Base-by-base conservation (phyloP, 92 coral and sea anemone genomes). In the Pocillopora meandrina region DNA sequence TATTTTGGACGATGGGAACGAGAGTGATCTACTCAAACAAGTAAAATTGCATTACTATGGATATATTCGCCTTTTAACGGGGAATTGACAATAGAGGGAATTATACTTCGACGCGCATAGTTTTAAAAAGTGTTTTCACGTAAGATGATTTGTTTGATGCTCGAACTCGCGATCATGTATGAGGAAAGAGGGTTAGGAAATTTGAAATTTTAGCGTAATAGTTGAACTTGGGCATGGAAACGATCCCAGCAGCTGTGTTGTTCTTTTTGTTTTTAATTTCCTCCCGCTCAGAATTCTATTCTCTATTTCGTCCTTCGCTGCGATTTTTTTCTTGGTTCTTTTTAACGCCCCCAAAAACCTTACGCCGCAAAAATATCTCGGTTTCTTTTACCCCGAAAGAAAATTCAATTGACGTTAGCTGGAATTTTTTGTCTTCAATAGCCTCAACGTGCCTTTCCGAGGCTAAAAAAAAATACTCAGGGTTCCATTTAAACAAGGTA, bases 251-350 rank as follows among this genome's bases (percentile, higher is more conserved):
- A 93, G 97, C 95, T 93, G 97, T 93, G 87, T 94, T 89, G 84
- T 90, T 71, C 71, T 94, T 92, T 85, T 83, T 88, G 79, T 87
- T 92, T 94, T 87, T 90, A 94, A 94, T 94, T 94, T 94, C 93
- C 98, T 90, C 82, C 87, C 75, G 88, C 81, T 71, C 42, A 61
- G 69, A 71, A 67, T 58, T 85, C 59, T 72, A 75, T 89, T 85
- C 90, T 75, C 71, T 61, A 21, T 82, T 75, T 65, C 71, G 87
- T 58, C 80, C 76, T 71, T 77, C 61, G 49, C 58, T 34, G 9
- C 77, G 77, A 81, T 70, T 59, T 81, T 9, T 58, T 71, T 57
- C 52, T 56, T 11, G n/a, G 33, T 35, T 59, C 70, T 69, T 19
- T 13, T 5, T 13, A 47, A 5, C 17, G 19, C 47, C 16, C 18